phyloP scores from a whole-genome alignment of 2,113 vertebrate species.

The Puntigrus tetrazona region DNA sequence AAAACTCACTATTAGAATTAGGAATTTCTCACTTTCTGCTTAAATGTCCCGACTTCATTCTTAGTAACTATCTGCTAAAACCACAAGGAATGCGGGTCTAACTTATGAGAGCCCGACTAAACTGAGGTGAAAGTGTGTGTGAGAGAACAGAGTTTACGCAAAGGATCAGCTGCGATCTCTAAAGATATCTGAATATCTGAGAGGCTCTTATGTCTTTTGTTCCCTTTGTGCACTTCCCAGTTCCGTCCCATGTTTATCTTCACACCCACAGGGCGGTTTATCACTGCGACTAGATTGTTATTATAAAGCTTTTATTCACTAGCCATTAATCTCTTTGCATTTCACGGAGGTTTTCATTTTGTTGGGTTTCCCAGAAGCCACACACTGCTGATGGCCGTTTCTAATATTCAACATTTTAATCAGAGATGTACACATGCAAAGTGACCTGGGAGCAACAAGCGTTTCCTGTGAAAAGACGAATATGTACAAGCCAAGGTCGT shows the following conservation, averaged over 20 bases:
- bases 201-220: slow-evolving; percentile 2
- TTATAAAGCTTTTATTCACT: background rate
- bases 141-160: slow-evolving; percentile 18
- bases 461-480: slow-evolving; percentile 35
- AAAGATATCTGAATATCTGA: slow-evolving; percentile 24
- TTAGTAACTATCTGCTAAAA: slow-evolving; percentile 81
- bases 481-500: slow-evolving; percentile 23
- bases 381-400: background rate
- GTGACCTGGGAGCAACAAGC: background rate
- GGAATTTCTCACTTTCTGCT: slow-evolving; percentile 75
- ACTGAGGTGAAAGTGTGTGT: slow-evolving; percentile 48
- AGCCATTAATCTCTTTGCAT: background rate
- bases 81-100: slow-evolving; percentile 71
- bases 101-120: slow-evolving; percentile 59
- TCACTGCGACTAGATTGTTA: background rate
- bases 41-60: slow-evolving; percentile 65
- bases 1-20: slow-evolving; percentile 69
- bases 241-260: background rate
- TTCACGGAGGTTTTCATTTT: background rate
- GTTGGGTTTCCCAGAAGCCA: background rate
- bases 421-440: background rate
- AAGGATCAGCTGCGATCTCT: slow-evolving; percentile 12
- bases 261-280: slow-evolving; percentile 8
- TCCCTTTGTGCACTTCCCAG: background rate
- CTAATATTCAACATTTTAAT: background rate